Conservation (phyloP, 2,797 vertebrate species). For the Sebastes nivosus region DNA sequence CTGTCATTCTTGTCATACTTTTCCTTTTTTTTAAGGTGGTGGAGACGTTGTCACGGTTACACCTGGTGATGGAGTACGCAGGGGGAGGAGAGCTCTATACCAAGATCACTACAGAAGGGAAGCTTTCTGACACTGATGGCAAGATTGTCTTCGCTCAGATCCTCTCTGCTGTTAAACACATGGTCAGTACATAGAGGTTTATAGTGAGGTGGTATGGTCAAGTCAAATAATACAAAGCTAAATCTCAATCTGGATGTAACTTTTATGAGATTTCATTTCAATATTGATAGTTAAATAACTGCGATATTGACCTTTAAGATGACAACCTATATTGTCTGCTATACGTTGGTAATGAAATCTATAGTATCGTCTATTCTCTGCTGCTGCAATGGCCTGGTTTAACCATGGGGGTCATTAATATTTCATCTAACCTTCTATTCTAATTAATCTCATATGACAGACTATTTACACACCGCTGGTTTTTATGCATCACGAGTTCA, state of each 20-base stretch:
- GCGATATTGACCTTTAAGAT: background rate
- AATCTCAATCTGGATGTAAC: background rate
- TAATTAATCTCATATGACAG: background rate
- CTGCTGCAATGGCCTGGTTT: background rate
- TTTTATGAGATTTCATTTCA: background rate
- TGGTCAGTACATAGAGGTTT: slow-evolving; percentile 83
- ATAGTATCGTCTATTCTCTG: background rate
- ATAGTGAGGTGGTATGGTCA: background rate
- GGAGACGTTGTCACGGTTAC: slow-evolving; percentile 93
- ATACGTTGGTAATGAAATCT: background rate
- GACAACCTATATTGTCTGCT: background rate
- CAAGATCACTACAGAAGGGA: slow-evolving; percentile 93
- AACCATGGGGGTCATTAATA: background rate
- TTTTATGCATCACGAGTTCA: background rate
- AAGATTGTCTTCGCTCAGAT: slow-evolving; percentile 96
- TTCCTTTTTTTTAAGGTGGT: slow-evolving; percentile 81
- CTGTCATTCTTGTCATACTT: background rate
- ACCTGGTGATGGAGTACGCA: slow-evolving; percentile 97
- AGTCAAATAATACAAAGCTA: background rate
- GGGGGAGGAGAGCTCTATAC: slow-evolving; percentile 96
- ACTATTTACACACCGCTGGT: background rate
- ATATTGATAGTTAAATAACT: background rate
- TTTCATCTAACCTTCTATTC: background rate
- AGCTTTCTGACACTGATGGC: slow-evolving; percentile 89
- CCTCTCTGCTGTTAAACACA: slow-evolving; percentile 95